Evolutionary conservation across 2,797 vertebrate genomes (phyloP).

Genomic region (Neopelma chrysocephalum): DNA sequence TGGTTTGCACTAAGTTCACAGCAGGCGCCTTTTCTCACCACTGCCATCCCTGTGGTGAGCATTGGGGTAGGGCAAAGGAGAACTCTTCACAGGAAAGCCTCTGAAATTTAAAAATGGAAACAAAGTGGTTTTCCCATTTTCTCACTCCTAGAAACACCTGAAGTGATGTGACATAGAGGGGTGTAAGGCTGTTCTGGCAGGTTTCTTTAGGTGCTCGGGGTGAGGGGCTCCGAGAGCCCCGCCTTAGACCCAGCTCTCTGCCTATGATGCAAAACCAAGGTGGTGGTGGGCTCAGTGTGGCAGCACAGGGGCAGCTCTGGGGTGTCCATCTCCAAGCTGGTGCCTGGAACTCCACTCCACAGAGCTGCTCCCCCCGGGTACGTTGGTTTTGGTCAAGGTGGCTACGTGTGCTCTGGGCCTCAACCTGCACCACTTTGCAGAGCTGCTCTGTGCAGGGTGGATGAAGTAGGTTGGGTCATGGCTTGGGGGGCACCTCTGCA

Average conservation of each 20-base stretch:
- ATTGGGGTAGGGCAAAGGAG: not conserved
- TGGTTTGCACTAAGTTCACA: not conserved
- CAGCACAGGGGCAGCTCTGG: not conserved
- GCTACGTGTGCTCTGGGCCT: fast-evolving
- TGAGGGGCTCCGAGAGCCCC: not conserved
- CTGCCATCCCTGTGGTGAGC: not conserved
- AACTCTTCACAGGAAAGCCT: not conserved
- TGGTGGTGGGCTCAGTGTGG: not conserved
- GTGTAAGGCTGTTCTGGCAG: not conserved
- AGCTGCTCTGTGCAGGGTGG: not conserved
- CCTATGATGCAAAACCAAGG: not conserved
- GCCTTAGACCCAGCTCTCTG: not conserved
- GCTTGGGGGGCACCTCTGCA: not conserved
- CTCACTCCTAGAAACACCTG: not conserved
- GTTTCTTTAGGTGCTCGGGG: not conserved
- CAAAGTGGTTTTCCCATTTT: not conserved
- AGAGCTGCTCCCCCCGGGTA: fast-evolving
- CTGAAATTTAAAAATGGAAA: not conserved
- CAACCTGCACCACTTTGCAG: not conserved
- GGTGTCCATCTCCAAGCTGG: not conserved
- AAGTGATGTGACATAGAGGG: not conserved
- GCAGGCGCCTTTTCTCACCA: not conserved
- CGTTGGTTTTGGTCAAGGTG: fast-evolving
- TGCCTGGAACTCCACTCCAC: not conserved
- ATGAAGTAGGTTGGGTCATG: too few species aligned